Conservation (phyloP, 2,797 vertebrate species). For the Paratrypauchen microcephalus region DNA sequence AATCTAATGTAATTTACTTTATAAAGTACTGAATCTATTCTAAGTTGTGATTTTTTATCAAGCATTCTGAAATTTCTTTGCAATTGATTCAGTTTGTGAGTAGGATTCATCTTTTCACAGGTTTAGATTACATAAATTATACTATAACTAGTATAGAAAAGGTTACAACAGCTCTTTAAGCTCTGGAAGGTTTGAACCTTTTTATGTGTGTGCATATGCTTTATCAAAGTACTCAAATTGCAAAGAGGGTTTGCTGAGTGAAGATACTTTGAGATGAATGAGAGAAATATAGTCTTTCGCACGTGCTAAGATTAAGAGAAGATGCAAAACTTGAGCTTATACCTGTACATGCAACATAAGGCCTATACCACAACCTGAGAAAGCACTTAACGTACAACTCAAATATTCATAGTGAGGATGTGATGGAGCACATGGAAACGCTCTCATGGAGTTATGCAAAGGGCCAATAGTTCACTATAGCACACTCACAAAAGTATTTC, state of each 20-base stretch:
- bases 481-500: neutral
- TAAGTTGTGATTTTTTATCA: too few species aligned
- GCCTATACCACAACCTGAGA: constrained; percentile 37
- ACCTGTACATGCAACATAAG: constrained; percentile 38
- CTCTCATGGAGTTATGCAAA: neutral
- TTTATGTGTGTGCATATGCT: neutral
- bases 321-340: constrained; percentile 4
- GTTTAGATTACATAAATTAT: too few species aligned
- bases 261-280: neutral
- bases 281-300: neutral
- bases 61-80: too few species aligned
- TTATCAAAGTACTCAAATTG: neutral
- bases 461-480: neutral
- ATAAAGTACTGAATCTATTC: too few species aligned
- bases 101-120: too few species aligned
- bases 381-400: constrained; percentile 38
- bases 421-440: constrained; percentile 27
- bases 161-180: neutral
- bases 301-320: too few species aligned
- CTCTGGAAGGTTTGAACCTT: neutral
- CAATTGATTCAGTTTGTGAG: too few species aligned
- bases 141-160: too few species aligned
- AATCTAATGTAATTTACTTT: too few species aligned
- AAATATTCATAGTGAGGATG: constrained; percentile 40
- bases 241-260: neutral